Evolutionary conservation across 1,140 invertebrate genomes (phyloP), one percentile per base, ranked within the genome.

Genomic region (Whitmania pigra): DNA sequence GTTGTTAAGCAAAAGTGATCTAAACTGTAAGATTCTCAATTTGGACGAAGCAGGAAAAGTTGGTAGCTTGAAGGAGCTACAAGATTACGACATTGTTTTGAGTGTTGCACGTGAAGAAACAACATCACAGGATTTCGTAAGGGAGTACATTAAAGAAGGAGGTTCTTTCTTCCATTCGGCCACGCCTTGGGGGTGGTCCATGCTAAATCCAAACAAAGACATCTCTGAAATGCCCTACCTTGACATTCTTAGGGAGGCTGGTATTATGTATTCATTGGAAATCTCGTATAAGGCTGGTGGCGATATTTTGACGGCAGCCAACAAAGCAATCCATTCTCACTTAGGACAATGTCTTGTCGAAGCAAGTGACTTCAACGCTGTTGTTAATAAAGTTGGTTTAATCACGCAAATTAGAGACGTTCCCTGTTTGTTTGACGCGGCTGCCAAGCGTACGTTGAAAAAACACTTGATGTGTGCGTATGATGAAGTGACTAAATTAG

Each of bases 101-200:
- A 36, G 29, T 11, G 9, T 18, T 36, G 67, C 25, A 67, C 9
- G 63, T 4, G 18, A 20, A 18, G 20, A 18, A 27, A 67, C 2
- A 27, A 31, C 40, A 25, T 22, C 18, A 29, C 13, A 13, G 15
- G 27, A 17, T 27, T 9, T 36, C 3, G 13, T 68, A 25, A 20
- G 0, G 0, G 57, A 73, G 13, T 71, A 43, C 55, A 40, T 73
- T 18, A 36, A 40, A 31, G 40, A 60, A 27, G 73, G 73, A 25
- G 73, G 73, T 17, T 69, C 27, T 0, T 63, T 73, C 6, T 15
- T 73, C 13, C 69, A 63, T 43, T 49, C 67, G 1, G 54, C 63
- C 18, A 55, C 57, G 22, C 73, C 73, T 27, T 73, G 73, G 73
- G 73, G 73, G 4, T 73, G 69, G 69, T 40, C 70, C 22, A 68